These are phyloP conservation scores for Zeus faber DNA, from an alignment of 2,113 vertebrate genomes.

Conservation along the genomic window DNA sequence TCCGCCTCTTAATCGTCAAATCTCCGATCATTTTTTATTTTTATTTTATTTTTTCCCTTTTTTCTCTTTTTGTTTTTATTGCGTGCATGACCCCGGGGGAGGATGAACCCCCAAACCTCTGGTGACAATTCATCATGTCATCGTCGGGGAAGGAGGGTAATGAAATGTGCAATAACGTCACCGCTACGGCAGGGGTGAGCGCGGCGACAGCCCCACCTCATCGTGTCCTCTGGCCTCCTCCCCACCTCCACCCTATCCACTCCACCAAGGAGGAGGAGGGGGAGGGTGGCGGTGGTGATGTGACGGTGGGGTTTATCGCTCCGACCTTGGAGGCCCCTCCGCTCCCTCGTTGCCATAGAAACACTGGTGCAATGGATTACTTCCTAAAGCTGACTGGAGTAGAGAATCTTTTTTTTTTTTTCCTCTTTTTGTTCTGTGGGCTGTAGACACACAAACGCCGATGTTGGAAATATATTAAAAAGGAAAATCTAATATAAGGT, in stretches of 20 bases:
- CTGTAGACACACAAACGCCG: slow-evolving; percentile 10
- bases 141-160: slow-evolving; percentile 32
- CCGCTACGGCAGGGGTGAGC: slow-evolving; percentile 31
- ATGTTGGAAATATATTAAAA: too few relatives aligned
- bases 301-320: slow-evolving; percentile 71
- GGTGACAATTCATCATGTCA: slow-evolving; percentile 57
- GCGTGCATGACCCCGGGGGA: slow-evolving; percentile 36
- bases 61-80: too few relatives aligned
- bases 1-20: slow-evolving; percentile 44
- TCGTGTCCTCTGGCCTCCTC: slow-evolving; percentile 17
- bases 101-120: slow-evolving; percentile 46
- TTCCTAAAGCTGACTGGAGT: slow-evolving; percentile 71
- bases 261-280: neutral
- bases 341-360: slow-evolving; percentile 83
- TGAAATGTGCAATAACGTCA: slow-evolving; percentile 71
- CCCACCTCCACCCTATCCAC: slow-evolving; percentile 9
- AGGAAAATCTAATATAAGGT: too few relatives aligned
- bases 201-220: slow-evolving; percentile 47
- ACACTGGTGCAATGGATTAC: slow-evolving; percentile 70
- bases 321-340: slow-evolving; percentile 80
- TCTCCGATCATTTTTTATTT: slow-evolving; percentile 52
- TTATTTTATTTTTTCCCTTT: neutral
- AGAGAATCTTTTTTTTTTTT: slow-evolving; percentile 33
- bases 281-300: neutral
- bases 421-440: slow-evolving; percentile 10